phyloP scores from a whole-genome alignment of 2,113 vertebrate species.

The Holacanthus passer region DNA sequence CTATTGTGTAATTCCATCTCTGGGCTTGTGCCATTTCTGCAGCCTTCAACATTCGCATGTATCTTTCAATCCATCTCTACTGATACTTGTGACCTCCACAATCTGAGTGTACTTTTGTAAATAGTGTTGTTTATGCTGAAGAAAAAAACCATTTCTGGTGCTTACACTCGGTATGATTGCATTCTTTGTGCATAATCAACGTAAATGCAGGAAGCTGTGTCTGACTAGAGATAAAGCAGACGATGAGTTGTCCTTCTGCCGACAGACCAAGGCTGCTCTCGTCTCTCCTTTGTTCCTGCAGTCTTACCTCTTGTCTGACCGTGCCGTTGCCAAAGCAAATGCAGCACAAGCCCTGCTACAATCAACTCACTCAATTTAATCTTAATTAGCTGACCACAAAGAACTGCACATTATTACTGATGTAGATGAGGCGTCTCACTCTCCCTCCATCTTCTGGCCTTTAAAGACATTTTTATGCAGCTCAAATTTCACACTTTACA shows the following conservation, averaged over 20 bases:
- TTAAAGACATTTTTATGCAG: conserved; percentile 31
- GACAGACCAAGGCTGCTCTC: conserved; percentile 27
- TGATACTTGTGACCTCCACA: background rate
- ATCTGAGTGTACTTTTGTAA: background rate
- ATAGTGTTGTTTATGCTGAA: background rate
- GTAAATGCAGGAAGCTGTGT: conserved; percentile 22
- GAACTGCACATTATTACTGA: conserved; percentile 30
- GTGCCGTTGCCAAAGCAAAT: conserved; percentile 30
- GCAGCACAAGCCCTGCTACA: conserved; percentile 34
- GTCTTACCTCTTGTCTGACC: conserved; percentile 6
- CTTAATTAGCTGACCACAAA: conserved; percentile 73
- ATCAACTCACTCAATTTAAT: conserved; percentile 68
- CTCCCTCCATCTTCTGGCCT: background rate
- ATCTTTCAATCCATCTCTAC: too few relatives aligned
- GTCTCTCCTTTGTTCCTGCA: conserved; percentile 29
- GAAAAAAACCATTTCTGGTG: background rate
- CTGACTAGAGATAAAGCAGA: background rate
- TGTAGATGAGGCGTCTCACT: conserved; percentile 29
- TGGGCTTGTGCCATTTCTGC: background rate
- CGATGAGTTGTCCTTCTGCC: conserved; percentile 3
- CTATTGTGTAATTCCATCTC: too few relatives aligned
- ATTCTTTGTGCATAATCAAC: background rate
- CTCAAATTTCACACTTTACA: conserved; percentile 42
- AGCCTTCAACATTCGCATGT: too few relatives aligned
- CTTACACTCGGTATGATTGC: background rate